phyloP scores from a whole-genome alignment of 1,140 invertebrate species.

The Homarus americanus region DNA sequence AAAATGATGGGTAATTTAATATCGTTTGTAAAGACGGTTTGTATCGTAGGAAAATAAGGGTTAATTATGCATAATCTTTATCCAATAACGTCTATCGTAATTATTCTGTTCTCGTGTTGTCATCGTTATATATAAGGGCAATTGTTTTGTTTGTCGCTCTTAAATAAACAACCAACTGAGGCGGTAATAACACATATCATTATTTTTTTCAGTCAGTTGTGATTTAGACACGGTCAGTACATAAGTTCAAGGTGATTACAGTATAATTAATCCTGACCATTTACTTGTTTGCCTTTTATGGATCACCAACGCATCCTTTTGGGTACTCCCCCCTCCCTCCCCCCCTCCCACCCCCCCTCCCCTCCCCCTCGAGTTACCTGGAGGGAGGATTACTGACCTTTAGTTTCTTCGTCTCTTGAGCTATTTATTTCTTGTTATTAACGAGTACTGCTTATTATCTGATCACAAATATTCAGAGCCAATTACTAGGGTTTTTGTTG shows the following conservation, averaged over 20 bases:
- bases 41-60: too few species aligned
- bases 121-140: too few species aligned
- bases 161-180: background rate
- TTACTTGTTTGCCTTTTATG: background rate
- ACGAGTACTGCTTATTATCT: background rate
- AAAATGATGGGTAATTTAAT: too few species aligned
- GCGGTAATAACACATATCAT: too few species aligned
- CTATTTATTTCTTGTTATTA: background rate
- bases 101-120: too few species aligned
- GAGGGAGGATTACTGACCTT: background rate
- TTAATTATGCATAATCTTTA: too few species aligned
- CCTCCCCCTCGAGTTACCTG: too few species aligned
- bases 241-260: background rate
- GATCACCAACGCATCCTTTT: background rate
- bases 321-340: background rate
- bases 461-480: background rate
- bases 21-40: too few species aligned
- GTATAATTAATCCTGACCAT: background rate
- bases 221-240: background rate
- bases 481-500: background rate
- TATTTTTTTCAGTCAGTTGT: background rate
- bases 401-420: background rate
- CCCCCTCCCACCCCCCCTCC: too few species aligned
- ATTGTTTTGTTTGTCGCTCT: too few species aligned
- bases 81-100: too few species aligned